phyloP scores from a whole-genome alignment of 2,113 vertebrate species.

The Sakesphorus luctuosus region DNA sequence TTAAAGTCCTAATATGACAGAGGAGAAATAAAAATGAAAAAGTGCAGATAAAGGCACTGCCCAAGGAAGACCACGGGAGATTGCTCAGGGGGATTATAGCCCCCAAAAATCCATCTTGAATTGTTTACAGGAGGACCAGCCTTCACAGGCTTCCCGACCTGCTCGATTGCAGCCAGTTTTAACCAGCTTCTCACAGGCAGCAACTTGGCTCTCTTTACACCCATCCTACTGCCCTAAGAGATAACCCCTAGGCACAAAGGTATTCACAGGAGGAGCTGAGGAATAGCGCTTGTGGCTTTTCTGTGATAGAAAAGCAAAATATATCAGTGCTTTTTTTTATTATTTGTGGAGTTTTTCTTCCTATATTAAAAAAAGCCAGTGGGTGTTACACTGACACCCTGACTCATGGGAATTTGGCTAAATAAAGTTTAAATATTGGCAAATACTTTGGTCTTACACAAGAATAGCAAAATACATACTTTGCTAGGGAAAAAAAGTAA shows the following conservation, averaged over 20 bases:
- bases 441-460: not conserved
- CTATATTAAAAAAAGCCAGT: not conserved
- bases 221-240: not conserved
- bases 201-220: not conserved
- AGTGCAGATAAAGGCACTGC: not conserved
- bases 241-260: not conserved
- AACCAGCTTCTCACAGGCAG: not conserved
- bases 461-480: not conserved
- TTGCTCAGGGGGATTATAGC: not conserved
- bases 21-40: not conserved
- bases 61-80: not conserved
- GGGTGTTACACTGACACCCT: not conserved
- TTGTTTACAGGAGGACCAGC: not conserved
- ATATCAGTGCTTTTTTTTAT: not conserved
- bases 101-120: not conserved
- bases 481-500: not conserved
- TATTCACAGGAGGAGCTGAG: not conserved
- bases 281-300: not conserved
- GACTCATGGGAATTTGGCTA: not conserved
- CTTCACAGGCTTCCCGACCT: not conserved
- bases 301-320: not conserved
- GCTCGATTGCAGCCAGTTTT: not conserved
- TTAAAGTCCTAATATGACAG: not conserved
- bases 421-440: not conserved
- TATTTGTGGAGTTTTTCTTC: fast-evolving